Base-by-base conservation (phyloP, 2,797 vertebrate genomes). In the Sardinella longiceps region DNA sequence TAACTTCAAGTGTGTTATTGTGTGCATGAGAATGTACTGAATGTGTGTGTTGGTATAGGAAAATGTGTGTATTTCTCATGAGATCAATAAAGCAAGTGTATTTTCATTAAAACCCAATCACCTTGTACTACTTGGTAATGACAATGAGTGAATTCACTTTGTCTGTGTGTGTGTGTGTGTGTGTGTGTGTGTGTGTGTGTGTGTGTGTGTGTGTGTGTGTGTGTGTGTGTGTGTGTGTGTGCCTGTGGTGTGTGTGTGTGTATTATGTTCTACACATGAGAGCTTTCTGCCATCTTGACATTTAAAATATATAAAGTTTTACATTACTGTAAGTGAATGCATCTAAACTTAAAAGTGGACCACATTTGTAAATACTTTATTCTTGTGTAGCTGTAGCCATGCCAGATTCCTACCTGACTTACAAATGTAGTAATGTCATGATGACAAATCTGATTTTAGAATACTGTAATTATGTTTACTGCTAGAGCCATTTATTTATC, bases 361-460 rank as follows among this genome's bases (percentile, higher is more conserved):
- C 46, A 48, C 10, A 48, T 48, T 1, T 48, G 46, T 48, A 48
- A 48, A 70, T 33, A 39, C 33, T 77, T 77, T 43, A 1, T 77
- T 7, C 12, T 39, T 39, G 25, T 37, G 18, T 1, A 37, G 70
- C 33, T 43, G 33, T 33, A 18, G 37, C 6, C 5, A 39, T 77
- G 15, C 37, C 70, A 77, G 20, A 20, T 77, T 43, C 18, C 37
- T 77, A 77, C 37, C 7, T 77, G 37, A 77, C 70, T 39, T 18
- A 33, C 63, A 18, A 70, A 30, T 10, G 20, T 23, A 39, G 70
- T 77, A 43, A 77, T 43, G 70, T 77, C 70, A 43, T 43, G 70
- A 43, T 43, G 70, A 77, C 70, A 43, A 77, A 77, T 77, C 70
- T 43, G 70, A 77, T 77, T 77, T 37, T 20, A 18, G 70, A 43